Evolutionary conservation across 30 jellyfish, hydroid and myxozoan genomes (phyloP).

Genomic region (Cassiopea xamachana): DNA sequence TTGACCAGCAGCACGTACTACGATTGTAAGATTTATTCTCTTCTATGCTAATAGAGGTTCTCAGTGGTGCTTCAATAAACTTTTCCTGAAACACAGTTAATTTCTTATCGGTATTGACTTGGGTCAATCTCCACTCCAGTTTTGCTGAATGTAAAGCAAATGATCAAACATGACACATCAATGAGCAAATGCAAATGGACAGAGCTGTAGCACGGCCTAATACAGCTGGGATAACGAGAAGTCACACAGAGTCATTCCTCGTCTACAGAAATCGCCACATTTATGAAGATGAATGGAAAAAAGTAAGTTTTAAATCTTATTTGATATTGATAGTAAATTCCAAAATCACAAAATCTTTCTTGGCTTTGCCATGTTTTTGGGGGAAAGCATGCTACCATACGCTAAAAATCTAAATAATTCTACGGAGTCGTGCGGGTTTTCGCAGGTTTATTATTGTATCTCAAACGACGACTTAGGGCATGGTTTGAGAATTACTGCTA

Average conservation of each 20-base stretch:
- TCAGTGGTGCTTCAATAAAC: background rate
- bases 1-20: constrained; percentile 21
- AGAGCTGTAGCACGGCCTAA: background rate
- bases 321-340: too few relatives aligned
- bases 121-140: background rate
- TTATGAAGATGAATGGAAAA: constrained; percentile 76
- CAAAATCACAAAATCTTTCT: too few relatives aligned
- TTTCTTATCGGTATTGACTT: background rate
- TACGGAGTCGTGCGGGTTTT: too few relatives aligned
- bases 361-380: too few relatives aligned
- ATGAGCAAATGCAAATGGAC: constrained; percentile 1
- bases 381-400: too few relatives aligned
- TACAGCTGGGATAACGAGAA: constrained; percentile 46
- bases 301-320: constrained; percentile 63
- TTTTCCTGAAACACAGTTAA: background rate
- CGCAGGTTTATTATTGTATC: too few relatives aligned
- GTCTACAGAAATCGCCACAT: constrained; percentile 65
- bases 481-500: too few relatives aligned
- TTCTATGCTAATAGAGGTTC: background rate
- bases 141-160: background rate
- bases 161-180: background rate
- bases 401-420: too few relatives aligned
- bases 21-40: background rate
- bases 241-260: constrained; percentile 76
- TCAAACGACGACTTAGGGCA: too few relatives aligned